Evolutionary conservation across 2,888 invertebrate genomes (phyloP), one percentile per base, ranked within the genome.

Genomic region (Deilephila elpenor): DNA sequence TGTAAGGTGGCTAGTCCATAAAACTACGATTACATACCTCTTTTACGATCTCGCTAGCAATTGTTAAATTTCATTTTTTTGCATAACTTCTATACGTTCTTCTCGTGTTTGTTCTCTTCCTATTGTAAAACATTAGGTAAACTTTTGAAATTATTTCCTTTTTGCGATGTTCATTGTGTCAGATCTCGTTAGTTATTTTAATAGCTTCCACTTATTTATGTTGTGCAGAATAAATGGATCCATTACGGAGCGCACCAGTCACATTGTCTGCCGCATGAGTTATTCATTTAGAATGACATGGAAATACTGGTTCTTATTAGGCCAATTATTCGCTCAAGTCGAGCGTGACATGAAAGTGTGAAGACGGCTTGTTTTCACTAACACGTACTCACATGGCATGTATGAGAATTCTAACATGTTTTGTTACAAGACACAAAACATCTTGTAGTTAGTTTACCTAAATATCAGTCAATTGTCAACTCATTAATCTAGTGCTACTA

Each of bases 261-360:
- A 87, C 87, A 86, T 86, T 85, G 84, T 77, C 76, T 74, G 81
- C 75, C 80, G 78, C 83, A 83, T 85, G 85, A 74, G 74, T 74
- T 72, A 70, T 78, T 82, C 75, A 83, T 82, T 80, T 78, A 74
- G 71, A 79, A 74, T 74, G 78, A 73, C 78, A 80, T 74, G 75
- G 76, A 73, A 76, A 78, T 79, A 79, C 78, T 80, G 78, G 62
- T 73, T 77, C 76, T 80, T 82, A 84, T 85, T 83, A 79, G 82
- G 71, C 81, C 80, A 80, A 75, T 78, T 79, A 81, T 76, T 78
- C 74, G 64, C 70, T 61, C 29, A 51, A 59, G 53, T 53, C 67
- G 32, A 73, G 70, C 72, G 70, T 60, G 53, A 37, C 67, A 74
- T 56, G 78, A 71, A 34, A 73, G 70, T 64, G 71, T 76, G 76